Base-by-base conservation (phyloP, 2,888 invertebrate species). In the Copidosoma aretas region DNA sequence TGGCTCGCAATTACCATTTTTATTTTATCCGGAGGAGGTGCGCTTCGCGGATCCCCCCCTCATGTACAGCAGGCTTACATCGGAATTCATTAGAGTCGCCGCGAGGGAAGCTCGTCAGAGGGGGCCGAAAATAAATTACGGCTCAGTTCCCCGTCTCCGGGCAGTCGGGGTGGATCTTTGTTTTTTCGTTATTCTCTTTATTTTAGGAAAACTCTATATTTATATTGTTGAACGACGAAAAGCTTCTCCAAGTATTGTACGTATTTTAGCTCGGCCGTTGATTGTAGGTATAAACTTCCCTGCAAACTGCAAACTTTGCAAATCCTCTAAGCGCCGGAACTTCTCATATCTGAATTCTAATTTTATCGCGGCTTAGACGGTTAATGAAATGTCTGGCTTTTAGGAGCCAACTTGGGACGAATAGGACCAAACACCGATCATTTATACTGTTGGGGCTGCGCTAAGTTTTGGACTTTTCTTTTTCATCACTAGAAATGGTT, bases 1-100 rank as follows among this genome's bases (percentile, higher is more conserved):
- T 80, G 80, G 81, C 80, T 80, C 78, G 79, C 81, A 80, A 81
- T 82, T 81, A 80, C 78, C 80, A 81, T 82, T 81, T 81, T 82
- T 32, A 32, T 32, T 32, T 32, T 78, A 79, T 80, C 77, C 78
- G 75, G 74, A 73, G 39, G 60, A 17, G 19, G 60, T 58, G 64
- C 60, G 62, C 64, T 70, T 72, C 66, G 54, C 64, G 62, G 67
- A 72, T 72, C 74, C 73, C 68, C 71, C 71, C 58, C 46, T 60
- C 64, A 39, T 62, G 63, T 52, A 61, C 59, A 24, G 32, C 62
- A 63, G 25, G 74, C 71, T 74, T 76, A 79, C 79, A 77, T 81
- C 73, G 79, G 80, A 81, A 82, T 81, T 81, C 81, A 81, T 81
- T 82, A 81, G 78, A 81, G 76, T 78, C 76, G n/a, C 17, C 46